Evolutionary conservation across 2,888 invertebrate genomes (phyloP).

Genomic region (Plutella xylostella): DNA sequence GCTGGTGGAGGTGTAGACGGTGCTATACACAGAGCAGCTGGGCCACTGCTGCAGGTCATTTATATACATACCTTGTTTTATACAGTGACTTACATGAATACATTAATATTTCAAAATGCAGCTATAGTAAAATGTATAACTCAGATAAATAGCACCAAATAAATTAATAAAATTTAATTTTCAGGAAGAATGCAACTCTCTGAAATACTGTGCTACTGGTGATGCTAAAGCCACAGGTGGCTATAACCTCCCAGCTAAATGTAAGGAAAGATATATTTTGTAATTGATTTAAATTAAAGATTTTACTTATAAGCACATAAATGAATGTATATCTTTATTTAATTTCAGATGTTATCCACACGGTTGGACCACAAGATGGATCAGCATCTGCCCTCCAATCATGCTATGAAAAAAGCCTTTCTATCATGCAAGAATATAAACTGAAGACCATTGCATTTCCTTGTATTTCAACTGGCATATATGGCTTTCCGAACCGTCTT

Average conservation of each 20-base stretch:
- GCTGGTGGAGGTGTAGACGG: constrained; percentile 94
- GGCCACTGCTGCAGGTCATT: constrained; percentile 68
- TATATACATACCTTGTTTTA: no score
- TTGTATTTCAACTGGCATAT: constrained; percentile 93
- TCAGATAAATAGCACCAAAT: no score
- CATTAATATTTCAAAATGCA: no score
- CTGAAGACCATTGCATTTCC: constrained; percentile 84
- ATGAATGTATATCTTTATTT: constrained; percentile 7
- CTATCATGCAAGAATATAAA: constrained; percentile 53
- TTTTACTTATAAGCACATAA: not conserved
- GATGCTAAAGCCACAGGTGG: constrained; percentile 86
- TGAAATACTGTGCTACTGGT: constrained; percentile 84
- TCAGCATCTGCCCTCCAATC: constrained; percentile 71
- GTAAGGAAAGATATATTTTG: constrained; percentile 62
- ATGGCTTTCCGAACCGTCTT: constrained; percentile 83
- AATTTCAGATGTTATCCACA: constrained; percentile 86
- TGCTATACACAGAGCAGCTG: constrained; percentile 88
- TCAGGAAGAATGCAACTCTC: constrained; percentile 75
- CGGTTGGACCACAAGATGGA: constrained; percentile 87
- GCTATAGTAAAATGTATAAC: no score
- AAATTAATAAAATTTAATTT: no score
- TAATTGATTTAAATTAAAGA: not conserved
- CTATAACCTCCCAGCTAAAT: constrained; percentile 85
- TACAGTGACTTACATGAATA: no score
- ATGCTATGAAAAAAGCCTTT: constrained; percentile 79